Conservation (phyloP, 2,888 invertebrate species). For the Andrena praecox region DNA sequence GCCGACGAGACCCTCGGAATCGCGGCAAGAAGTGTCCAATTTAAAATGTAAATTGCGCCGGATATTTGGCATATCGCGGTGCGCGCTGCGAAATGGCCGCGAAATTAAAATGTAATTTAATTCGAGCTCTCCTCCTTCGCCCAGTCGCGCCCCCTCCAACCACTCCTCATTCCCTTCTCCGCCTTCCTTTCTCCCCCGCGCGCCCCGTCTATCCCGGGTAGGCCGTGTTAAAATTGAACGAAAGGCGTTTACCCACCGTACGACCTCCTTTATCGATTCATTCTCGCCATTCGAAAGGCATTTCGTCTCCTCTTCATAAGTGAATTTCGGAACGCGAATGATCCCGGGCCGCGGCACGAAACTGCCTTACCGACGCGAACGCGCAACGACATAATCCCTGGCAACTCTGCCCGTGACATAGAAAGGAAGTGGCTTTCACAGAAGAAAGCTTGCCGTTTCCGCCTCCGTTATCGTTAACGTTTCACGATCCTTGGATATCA, state of each 20-base stretch:
- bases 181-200: background rate
- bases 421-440: constrained; percentile 7
- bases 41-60: constrained; percentile 82
- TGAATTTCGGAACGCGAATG: constrained; percentile 60
- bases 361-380: constrained; percentile 17
- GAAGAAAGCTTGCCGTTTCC: background rate
- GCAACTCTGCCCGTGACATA: constrained; percentile 9
- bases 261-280: constrained; percentile 37
- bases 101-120: constrained; percentile 84
- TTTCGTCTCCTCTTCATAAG: constrained; percentile 41
- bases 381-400: constrained; percentile 20
- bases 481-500: background rate
- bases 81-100: constrained; percentile 78
- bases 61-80: constrained; percentile 80
- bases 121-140: constrained; percentile 63
- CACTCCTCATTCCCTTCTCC: constrained; percentile 18
- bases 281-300: constrained; percentile 20
- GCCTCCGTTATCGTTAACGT: background rate
- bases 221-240: background rate
- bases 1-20: constrained; percentile 49
- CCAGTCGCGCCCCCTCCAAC: constrained; percentile 29
- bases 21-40: constrained; percentile 79
- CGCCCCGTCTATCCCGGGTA: background rate
- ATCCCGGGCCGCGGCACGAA: constrained; percentile 43
- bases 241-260: constrained; percentile 24